Evolutionary conservation across 2,888 invertebrate genomes (phyloP), one percentile per base, ranked within the genome.

Genomic region (Leptinotarsa peninsularis): DNA sequence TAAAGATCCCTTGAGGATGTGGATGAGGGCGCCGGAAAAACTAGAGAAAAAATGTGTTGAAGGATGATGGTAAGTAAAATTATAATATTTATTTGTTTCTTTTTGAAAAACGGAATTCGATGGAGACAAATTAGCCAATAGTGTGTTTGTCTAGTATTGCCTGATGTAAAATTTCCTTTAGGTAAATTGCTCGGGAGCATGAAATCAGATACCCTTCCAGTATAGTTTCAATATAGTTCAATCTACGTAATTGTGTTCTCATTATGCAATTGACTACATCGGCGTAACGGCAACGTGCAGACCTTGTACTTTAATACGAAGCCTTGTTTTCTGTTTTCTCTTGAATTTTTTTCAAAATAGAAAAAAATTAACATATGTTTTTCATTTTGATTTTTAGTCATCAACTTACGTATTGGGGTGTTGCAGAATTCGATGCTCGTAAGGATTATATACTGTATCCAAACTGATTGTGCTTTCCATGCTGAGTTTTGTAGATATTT

Each of bases 1-100:
- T 43, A 99, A 91, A 23, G 98, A 98, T 54, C 97, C 96, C 89
- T 98, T 99, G 58, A 98, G 90, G 54, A 99, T 90, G 89, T 98
- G 98, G 78, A 95, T 94, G 85, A 98, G 88, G 0, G 97, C 94
- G 4, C 97, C 96, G 43, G 92, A 87, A 77, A 96, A 94, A 76
- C 96, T 96, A 52, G 52, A 7, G 52, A 0, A 17, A 52, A 17
- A n/a, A 52, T 52, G 52, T 17, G 4, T 52, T 52, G n/a, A 2
- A 52, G 7, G 17, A n/a, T 52, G n/a, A 52, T n/a, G 52, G 52
- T 52, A 7, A 52, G 52, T 52, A 0, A 4, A 17, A 14, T 17
- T 10, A 43, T 43, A 43, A 43, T 43, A 43, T 43, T 43, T 43
- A 43, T 43, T 43, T 10, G 13, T 43, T 43, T 43, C 3, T 43